phyloP scores from a whole-genome alignment of 2,113 vertebrate genomes.

The Acanthochromis polyacanthus region DNA sequence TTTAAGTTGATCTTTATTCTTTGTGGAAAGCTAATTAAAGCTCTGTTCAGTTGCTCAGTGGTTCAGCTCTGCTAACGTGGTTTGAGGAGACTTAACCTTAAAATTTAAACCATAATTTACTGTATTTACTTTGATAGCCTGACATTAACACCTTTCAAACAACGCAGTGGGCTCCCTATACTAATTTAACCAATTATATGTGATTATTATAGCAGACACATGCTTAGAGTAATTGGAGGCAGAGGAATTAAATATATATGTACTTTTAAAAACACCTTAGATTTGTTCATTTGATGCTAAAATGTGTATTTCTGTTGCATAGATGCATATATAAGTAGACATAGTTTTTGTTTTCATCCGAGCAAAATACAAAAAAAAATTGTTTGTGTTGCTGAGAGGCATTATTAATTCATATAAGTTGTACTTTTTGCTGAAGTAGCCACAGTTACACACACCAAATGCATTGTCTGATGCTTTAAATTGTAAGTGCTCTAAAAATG shows the following conservation, averaged over 20 bases:
- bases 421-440: background rate
- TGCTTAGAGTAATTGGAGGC: background rate
- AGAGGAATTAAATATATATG: constrained; percentile 1
- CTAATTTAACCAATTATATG: background rate
- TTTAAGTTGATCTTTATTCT: background rate
- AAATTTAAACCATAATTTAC: background rate
- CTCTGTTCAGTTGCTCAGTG: no score
- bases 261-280: constrained; percentile 20
- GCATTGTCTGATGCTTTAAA: background rate
- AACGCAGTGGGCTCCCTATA: background rate
- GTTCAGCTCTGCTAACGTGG: no score
- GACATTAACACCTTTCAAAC: background rate
- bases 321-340: constrained; percentile 20
- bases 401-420: constrained; percentile 8
- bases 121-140: constrained; percentile 1
- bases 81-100: background rate
- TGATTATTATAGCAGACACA: background rate
- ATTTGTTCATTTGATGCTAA: background rate
- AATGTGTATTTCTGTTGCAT: constrained; percentile 36
- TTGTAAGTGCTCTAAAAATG: no score
- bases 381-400: background rate
- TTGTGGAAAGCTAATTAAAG: background rate
- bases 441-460: background rate
- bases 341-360: background rate
- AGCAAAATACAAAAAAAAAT: background rate